Base-by-base conservation (phyloP, 2,797 vertebrate genomes). In the Gephyroberyx darwinii region DNA sequence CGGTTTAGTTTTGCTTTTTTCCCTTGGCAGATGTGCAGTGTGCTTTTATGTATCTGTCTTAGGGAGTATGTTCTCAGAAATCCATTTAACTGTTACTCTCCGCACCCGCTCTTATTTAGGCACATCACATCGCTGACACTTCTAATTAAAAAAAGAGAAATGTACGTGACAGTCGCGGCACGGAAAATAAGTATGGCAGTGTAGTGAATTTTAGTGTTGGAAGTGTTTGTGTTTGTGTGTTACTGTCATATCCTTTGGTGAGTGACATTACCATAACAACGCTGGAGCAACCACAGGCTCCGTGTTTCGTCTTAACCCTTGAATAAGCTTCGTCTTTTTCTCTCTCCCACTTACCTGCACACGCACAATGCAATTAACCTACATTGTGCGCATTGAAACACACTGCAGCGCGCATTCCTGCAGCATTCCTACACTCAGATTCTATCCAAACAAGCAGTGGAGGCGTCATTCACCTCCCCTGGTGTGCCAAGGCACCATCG, bases 191-290 rank as follows among this genome's bases (percentile, higher is more conserved):
- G 67, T 13, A 48, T 41, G 7, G 35, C 30, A 5, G 35, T 17
- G 12, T 37, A 74, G 60, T 67, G 72, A 12, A 17, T 63, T 76
- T 70, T 52, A 52, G 51, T 33, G 37, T 54, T 19, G 47, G 5
- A n/a, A 20, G 54, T 37, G 47, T 5, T 0, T 35, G 48, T 51
- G 57, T 43, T 9, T 41, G 19, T 45, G 9, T 59, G 39, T 35
- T 51, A 9, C 48, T 69, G 63, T 71, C 55, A 1, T 60, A 74
- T 82, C 60, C 35, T 31, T 74, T 78, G 41, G 53, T 53, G 33
- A 22, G 2, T 5, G 22, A 33, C 78, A 87, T 90, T 80, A 80
- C 81, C 86, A 87, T 88, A 84, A 85, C 86, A 85, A 90, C 76
- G 63, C 71, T 19, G 54, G 45, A 63, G 71, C 81, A 67, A 66